Evolutionary conservation across 35 echinoderm and acorn worm species (phyloP).

Genomic region (Ophioderma brevispina): DNA sequence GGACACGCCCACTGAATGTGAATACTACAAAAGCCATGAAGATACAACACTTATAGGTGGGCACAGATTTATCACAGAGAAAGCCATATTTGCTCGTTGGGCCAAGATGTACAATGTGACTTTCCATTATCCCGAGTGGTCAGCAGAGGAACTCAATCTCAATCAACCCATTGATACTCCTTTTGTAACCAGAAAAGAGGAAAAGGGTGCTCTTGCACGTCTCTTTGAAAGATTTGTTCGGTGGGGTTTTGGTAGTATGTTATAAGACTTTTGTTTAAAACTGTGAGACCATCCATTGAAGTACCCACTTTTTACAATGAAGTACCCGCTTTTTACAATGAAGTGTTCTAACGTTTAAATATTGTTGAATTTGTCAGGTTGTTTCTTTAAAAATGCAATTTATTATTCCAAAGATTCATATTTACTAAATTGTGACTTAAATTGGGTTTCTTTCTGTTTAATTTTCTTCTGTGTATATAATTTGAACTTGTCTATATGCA

Average conservation of each 20-base stretch:
- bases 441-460: too few relatives aligned
- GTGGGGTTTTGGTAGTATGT: not conserved
- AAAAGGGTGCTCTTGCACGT: not conserved
- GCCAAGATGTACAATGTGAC: slow-evolving; percentile 66
- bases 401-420: too few relatives aligned
- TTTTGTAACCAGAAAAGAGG: not conserved
- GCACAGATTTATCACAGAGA: slow-evolving; percentile 93
- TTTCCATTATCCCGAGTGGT: slow-evolving; percentile 91
- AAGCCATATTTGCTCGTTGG: slow-evolving; percentile 89
- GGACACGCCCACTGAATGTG: slow-evolving; percentile 77
- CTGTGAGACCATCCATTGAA: too few relatives aligned
- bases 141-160: not conserved
- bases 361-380: too few relatives aligned
- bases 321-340: too few relatives aligned
- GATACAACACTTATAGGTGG: slow-evolving; percentile 52
- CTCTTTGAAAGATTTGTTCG: not conserved
- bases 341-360: too few relatives aligned
- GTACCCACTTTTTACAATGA: too few relatives aligned
- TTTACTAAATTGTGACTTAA: too few relatives aligned
- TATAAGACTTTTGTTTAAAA: not conserved
- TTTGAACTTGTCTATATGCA: too few relatives aligned
- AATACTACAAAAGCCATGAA: slow-evolving; percentile 82
- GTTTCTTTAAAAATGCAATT: too few relatives aligned
- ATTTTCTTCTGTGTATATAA: too few relatives aligned
- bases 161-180: not conserved